Base-by-base conservation (phyloP, 2,113 vertebrate genomes). In the Toxotes jaculatrix region DNA sequence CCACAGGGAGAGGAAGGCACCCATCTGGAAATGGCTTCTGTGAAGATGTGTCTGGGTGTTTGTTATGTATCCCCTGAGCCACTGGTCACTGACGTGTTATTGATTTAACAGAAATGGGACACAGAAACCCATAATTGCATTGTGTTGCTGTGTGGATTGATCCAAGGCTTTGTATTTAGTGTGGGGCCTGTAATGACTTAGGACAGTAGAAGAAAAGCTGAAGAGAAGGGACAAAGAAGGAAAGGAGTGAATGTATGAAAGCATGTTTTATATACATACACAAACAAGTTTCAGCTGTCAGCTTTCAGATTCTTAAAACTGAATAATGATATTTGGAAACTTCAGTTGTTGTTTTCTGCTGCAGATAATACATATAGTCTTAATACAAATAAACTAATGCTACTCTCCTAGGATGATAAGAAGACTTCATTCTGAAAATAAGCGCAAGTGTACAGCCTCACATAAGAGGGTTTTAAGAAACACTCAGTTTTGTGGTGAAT, bases 41-140 rank as follows among this genome's bases (percentile, higher is more conserved):
- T 69, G 63, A 74, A 85, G 89, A 81, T 47, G 64, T 49, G 83
- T 78, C 73, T 62, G 38, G 73, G 27, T 32, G 67, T 82, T 89
- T 80, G 74, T 73, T 56, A 62, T 74, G 68, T 66, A 59, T 75
- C 21, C 49, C 53, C 23, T 31, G 59, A 51, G 79, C 63, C 34
- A 1, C 53, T 11, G 63, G 34, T 59, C 56, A 59, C 32, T 10
- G 40, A 74, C 43, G 5, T 61, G 31, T 85, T 88, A 92, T 92
- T 84, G 89, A 90, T 91, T 77, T 38, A 79, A 77, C 65, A 72
- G 74, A 73, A 88, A 74, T 81, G 71, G 42, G 64, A 81, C 62
- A 42, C 73, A 80, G 76, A 83, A 89, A 84, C 53, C 74, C 69
- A 71, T 87, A 78, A 90, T 65, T 86, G 43, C 68, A 45, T 61